Conservation (phyloP, 1,140 invertebrate species). For the Drosophila quadrilineata region DNA sequence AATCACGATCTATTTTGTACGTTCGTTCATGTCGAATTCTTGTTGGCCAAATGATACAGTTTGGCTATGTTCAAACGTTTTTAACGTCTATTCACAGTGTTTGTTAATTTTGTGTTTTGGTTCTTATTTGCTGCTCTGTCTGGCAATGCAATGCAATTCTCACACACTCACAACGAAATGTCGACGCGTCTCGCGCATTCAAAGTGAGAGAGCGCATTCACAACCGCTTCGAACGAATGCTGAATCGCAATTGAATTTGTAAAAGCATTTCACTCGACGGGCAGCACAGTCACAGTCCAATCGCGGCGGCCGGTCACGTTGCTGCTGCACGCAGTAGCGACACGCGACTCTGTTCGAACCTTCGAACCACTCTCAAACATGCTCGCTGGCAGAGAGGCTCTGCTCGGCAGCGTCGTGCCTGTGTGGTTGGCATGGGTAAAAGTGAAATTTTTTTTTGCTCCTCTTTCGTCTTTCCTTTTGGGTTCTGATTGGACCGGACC, state of each 20-base stretch:
- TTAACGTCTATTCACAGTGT: constrained; percentile 33
- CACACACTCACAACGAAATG: constrained; percentile 15
- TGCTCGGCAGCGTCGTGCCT: too few relatives aligned
- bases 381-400: constrained; percentile 16
- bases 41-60: constrained; percentile 20
- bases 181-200: constrained; percentile 18
- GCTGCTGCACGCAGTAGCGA: constrained; percentile 58
- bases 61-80: constrained; percentile 34
- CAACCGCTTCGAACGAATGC: constrained; percentile 68
- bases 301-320: constrained; percentile 61
- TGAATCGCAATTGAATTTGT: constrained; percentile 74
- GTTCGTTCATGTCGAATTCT: not conserved
- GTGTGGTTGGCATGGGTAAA: constrained; percentile 48
- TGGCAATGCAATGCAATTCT: constrained; percentile 15
- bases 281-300: constrained; percentile 39
- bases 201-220: constrained; percentile 62
- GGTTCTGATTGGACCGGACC: constrained; percentile 12
- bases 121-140: not conserved
- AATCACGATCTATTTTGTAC: constrained; percentile 1
- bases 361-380: constrained; percentile 36
- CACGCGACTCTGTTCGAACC: constrained; percentile 56
- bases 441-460: constrained; percentile 74
- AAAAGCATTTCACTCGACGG: constrained; percentile 74
- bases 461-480: not conserved
- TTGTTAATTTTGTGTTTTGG: constrained; percentile 14